Base-by-base conservation (phyloP, 1,140 invertebrate genomes). In the Maniola jurtina region DNA sequence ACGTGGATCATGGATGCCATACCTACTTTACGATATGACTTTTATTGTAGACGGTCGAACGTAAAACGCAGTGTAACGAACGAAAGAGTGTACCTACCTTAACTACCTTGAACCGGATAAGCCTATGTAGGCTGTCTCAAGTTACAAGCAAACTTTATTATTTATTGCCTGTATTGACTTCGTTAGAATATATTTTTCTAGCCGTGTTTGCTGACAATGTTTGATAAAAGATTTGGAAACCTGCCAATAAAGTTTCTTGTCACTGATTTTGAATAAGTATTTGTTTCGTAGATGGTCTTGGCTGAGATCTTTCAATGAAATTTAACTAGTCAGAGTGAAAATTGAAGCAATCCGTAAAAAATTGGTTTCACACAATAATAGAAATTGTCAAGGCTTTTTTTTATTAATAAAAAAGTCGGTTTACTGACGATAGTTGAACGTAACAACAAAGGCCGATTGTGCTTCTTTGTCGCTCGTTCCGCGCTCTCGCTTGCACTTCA, bases 41-140 rank as follows among this genome's bases (percentile, higher is more conserved):
- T 45, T 45, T 45, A 45, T 45, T 45, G 42, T 45, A 45, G 9
- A 8, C 42, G 42, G 9, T 6, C 10, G 42, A 45, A 45, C 42
- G 42, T 11, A 45, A 45, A 45, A 45, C 42, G 42, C 42, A 45
- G 10, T n/a, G 25, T 25, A 25, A 25, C 25, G 25, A 25, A 25
- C 25, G 25, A 25, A 25, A 25, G 25, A 4, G 4, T 4, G 25
- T 25, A 25, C 25, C 25, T 25, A 25, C 25, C 25, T 25, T 2
- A 25, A 25, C 25, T 6, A 45, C 42, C 42, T 45, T 45, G 42
- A 3, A 40, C 38, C 38, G 38, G 38, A n/a, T 45, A 45, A 45
- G 42, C 42, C 42, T 45, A 45, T 52, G 48, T 25, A 52, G 48
- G 7, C 15, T 52, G 48, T 52, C 48, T 3, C 48, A 52, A 52